Base-by-base conservation (phyloP, 1,140 invertebrate genomes). In the Macrocentrus cingulum region DNA sequence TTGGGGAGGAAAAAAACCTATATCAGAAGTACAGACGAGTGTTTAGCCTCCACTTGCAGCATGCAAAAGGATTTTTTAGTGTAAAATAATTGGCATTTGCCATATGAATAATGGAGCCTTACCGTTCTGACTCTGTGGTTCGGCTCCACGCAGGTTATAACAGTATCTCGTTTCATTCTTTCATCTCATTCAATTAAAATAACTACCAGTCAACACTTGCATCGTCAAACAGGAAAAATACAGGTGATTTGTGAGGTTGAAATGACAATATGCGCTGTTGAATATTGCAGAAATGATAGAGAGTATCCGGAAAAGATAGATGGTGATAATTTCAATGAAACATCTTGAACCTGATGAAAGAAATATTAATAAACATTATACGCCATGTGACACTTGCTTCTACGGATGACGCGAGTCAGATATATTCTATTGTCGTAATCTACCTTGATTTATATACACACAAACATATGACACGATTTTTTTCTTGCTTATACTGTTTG, bases 91-190 rank as follows among this genome's bases (percentile, higher is more conserved):
- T n/a, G n/a, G n/a, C n/a, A n/a, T n/a, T n/a, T n/a, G n/a, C n/a
- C n/a, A n/a, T n/a, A n/a, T 56, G 44, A 42, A 20, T 37, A 18
- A 44, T 52, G 54, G 64, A 63, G 65, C 65, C 65, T 77, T 74
- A 77, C 76, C 72, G 75, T 79, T 75, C 73, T 68, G 51, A 73
- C 71, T 76, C 76, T 72, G 74, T 73, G 74, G 65, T 74, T 76
- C 66, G 72, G 66, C 67, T 79, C 76, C 66, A 74, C 64, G 66
- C 75, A 77, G 73, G 74, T 76, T 71, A 79, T 76, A 63, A 79
- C 68, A 67, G 76, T 79, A 64, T 77, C 75, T 66, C 75, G 76
- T 79, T 76, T 79, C 76, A 79, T 79, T 75, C 74, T 79, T 70
- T 75, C 73, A 77, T 76, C 69, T 76, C 67, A 76, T 68, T 64